phyloP scores from a whole-genome alignment of 2,888 invertebrate species.

The Quadriops clusia region DNA sequence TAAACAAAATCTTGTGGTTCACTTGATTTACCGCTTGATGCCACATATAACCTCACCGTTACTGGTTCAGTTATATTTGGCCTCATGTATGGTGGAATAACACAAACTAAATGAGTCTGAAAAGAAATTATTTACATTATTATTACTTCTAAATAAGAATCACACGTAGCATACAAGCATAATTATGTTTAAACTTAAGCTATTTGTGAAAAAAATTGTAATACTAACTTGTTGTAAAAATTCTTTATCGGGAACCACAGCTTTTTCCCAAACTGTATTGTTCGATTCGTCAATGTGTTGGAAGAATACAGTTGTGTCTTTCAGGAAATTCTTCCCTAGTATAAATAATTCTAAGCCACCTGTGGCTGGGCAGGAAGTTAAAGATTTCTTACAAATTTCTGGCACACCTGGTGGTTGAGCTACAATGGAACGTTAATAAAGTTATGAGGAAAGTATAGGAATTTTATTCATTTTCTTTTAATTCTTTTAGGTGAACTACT shows the following conservation, averaged over 20 bases:
- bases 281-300: conserved; percentile 44
- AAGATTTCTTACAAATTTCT: conserved; percentile 82
- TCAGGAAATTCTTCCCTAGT: conserved; percentile 83
- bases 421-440: conserved; percentile 32
- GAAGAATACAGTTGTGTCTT: conserved; percentile 79
- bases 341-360: conserved; percentile 80
- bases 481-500: too few species aligned
- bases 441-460: too few species aligned
- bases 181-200: neutral
- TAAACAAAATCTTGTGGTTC: conserved; percentile 78
- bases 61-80: conserved; percentile 59
- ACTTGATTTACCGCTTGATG: conserved; percentile 76
- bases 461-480: too few species aligned
- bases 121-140: conserved; percentile 18
- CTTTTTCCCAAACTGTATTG: conserved; percentile 61
- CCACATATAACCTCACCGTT: conserved; percentile 63
- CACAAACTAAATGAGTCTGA: conserved; percentile 80
- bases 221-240: conserved; percentile 67
- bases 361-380: conserved; percentile 63
- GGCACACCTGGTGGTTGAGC: conserved; percentile 88
- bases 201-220: conserved; percentile 1
- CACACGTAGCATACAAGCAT: conserved; percentile 2
- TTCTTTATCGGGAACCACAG: conserved; percentile 78
- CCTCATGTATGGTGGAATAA: conserved; percentile 65
- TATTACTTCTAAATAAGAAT: conserved; percentile 3